Evolutionary conservation across 2,888 invertebrate species (phyloP).

Genomic region (Malacosoma neustria): DNA sequence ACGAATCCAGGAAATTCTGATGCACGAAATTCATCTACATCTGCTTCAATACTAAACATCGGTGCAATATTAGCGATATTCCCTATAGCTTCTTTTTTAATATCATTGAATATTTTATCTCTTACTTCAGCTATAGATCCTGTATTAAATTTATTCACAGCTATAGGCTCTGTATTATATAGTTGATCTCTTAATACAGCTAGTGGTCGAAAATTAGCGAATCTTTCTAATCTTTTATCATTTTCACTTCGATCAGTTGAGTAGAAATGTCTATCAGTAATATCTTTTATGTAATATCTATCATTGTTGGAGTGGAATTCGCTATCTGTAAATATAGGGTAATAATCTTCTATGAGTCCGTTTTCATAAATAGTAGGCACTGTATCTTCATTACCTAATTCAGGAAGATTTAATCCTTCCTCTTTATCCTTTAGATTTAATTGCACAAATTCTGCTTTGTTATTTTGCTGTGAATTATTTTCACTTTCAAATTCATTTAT

Average conservation of each 20-base stretch:
- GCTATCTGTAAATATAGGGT: constrained; percentile 46
- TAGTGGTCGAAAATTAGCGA: constrained; percentile 1
- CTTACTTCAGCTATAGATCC: constrained; percentile 10
- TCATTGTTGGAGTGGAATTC: constrained; percentile 26
- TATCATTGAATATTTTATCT: constrained; percentile 26
- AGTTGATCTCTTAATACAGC: constrained; percentile 3
- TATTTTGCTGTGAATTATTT: too few species aligned
- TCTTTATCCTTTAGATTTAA: constrained; percentile 6
- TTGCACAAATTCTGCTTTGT: neutral
- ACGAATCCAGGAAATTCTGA: constrained; percentile 43
- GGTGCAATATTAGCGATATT: too few species aligned
- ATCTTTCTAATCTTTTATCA: constrained; percentile 1
- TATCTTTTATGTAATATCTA: constrained; percentile 25
- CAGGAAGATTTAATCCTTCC: constrained; percentile 13
- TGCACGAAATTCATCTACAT: too few species aligned
- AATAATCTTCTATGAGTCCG: constrained; percentile 43
- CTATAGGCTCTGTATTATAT: constrained; percentile 4
- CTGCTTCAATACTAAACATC: too few species aligned
- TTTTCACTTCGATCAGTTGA: constrained; percentile 24
- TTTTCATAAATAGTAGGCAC: constrained; percentile 23
- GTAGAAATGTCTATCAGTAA: constrained; percentile 37
- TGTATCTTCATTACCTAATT: constrained; percentile 22
- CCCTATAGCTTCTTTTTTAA: too few species aligned
- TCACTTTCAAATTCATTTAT: too few species aligned
- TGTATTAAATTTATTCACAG: constrained; percentile 1